Conservation (phyloP, 2,113 vertebrate species). For the Cryptomyrus ogoouensis region DNA sequence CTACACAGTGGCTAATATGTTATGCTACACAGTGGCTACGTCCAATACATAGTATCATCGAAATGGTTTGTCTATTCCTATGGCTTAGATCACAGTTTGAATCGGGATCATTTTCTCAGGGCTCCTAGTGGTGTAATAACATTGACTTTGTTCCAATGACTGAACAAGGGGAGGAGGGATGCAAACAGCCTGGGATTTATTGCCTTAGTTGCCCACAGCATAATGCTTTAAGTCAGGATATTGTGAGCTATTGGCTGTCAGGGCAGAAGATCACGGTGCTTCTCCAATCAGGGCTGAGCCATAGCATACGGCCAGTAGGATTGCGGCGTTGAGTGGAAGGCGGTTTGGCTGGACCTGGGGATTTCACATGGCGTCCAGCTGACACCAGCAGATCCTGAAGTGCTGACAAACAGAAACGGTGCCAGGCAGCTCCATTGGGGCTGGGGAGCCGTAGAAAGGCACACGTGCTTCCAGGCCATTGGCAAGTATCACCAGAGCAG, state of each 20-base stretch:
- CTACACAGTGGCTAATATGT: neutral
- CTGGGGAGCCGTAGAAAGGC: neutral
- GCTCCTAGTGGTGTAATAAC: neutral
- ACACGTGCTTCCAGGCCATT: neutral
- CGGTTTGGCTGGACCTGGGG: neutral
- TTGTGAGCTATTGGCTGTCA: neutral
- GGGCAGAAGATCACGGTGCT: neutral
- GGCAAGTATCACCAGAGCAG: neutral
- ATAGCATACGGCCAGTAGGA: neutral
- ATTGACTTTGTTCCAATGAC: neutral
- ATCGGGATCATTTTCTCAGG: neutral
- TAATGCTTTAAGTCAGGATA: neutral
- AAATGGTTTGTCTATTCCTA: neutral
- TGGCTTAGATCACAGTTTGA: neutral
- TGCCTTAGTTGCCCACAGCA: neutral
- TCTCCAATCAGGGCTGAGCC: neutral
- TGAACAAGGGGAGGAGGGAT: neutral
- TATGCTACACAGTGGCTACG: neutral
- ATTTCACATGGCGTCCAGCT: neutral
- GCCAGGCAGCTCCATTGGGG: neutral
- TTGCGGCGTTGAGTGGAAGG: neutral
- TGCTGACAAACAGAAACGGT: neutral
- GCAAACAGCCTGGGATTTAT: neutral
- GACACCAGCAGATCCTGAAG: neutral
- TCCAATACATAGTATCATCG: neutral